A percentile compares a stretch with the other conserved stretches of the same genome.
phyloP scores from a whole-genome alignment of 2,113 vertebrate genomes.

The Albula goreensis region DNA sequence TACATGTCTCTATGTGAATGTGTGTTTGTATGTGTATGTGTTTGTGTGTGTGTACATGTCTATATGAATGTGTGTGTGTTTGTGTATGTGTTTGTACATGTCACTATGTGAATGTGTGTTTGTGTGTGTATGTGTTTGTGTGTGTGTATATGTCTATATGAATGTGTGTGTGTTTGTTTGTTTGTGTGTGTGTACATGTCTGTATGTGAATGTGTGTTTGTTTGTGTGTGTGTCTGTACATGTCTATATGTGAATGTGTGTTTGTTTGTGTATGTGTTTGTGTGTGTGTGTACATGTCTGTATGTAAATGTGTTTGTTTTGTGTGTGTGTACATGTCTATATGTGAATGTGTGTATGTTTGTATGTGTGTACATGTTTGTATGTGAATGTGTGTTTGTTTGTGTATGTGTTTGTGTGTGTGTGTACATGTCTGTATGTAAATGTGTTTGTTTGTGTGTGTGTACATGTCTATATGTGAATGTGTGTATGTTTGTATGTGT shows the following conservation, averaged over 20 bases:
- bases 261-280: constrained; percentile 6
- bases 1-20: not conserved
- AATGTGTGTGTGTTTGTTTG: not conserved
- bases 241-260: not conserved
- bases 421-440: not conserved
- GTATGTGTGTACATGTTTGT: not conserved
- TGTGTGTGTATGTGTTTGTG: constrained; percentile 14
- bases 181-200: not conserved
- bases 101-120: not conserved
- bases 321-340: not conserved
- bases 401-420: too few relatives aligned
- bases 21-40: not conserved
- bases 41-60: not conserved
- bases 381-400: not conserved
- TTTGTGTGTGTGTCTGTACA: constrained; percentile 14
- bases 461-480: not conserved
- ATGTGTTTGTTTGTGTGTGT: not conserved
- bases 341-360: constrained; percentile 4
- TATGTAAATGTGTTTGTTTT: not conserved
- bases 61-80: not conserved
- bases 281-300: not conserved
- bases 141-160: not conserved
- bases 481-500: not conserved
- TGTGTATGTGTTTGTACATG: not conserved
- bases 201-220: not conserved